phyloP scores from a whole-genome alignment of 2,113 vertebrate genomes.

The Festucalex cinctus region DNA sequence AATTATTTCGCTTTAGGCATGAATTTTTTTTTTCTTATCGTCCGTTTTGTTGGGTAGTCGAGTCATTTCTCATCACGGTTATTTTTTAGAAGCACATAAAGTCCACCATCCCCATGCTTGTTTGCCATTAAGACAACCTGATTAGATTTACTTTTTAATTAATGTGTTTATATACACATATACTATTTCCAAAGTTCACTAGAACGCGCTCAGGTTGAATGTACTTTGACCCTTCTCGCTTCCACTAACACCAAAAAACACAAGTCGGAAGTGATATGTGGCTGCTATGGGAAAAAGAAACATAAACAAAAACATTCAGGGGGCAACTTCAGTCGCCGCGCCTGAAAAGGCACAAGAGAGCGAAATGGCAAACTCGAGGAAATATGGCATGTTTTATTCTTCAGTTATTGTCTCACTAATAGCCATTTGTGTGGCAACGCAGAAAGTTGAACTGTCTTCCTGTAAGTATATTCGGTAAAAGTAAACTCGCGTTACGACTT shows the following conservation, averaged over 20 bases:
- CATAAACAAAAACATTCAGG: conserved; percentile 14
- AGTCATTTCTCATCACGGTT: background rate
- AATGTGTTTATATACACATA: too few relatives aligned
- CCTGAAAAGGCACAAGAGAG: background rate
- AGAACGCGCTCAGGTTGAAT: background rate
- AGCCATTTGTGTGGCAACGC: conserved; percentile 50
- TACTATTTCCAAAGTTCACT: too few relatives aligned
- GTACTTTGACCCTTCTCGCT: conserved; percentile 60
- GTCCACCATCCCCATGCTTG: too few relatives aligned
- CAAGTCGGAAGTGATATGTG: conserved; percentile 40
- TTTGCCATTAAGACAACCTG: too few relatives aligned
- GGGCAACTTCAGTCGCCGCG: background rate
- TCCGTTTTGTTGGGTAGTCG: background rate
- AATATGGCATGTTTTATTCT: background rate
- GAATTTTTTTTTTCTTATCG: too few relatives aligned
- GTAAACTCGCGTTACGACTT: background rate
- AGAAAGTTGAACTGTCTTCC: conserved; percentile 38
- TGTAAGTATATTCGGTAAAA: conserved; percentile 54
- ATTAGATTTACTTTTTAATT: too few relatives aligned
- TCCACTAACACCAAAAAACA: conserved; percentile 57
- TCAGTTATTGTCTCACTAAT: conserved; percentile 33
- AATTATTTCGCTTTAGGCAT: background rate
- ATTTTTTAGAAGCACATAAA: background rate
- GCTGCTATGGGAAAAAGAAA: conserved; percentile 47
- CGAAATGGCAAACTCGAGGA: conserved; percentile 32